A percentile compares a stretch with the other conserved stretches of the same genome.
Evolutionary conservation across 2,888 invertebrate genomes (phyloP).

Genomic region (Eupithecia vulgata): DNA sequence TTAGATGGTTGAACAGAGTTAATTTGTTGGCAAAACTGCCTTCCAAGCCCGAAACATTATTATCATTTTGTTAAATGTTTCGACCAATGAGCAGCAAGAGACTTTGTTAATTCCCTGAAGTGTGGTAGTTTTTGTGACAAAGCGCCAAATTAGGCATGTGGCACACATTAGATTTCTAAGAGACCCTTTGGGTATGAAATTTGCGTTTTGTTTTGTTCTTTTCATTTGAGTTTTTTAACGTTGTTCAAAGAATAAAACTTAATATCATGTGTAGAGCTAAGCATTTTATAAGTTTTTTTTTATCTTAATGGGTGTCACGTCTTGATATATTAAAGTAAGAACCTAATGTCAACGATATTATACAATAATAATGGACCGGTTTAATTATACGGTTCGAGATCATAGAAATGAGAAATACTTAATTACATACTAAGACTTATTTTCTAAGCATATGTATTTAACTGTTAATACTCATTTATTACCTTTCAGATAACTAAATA

Average conservation of each 20-base stretch:
- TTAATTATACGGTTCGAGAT: too few relatives aligned
- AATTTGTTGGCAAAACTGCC: not conserved
- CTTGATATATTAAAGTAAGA: too few relatives aligned
- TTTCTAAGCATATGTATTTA: too few relatives aligned
- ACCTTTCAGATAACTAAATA: too few relatives aligned
- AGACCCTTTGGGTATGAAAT: not conserved
- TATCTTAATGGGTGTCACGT: not conserved
- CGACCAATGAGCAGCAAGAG: slow-evolving; percentile 1
- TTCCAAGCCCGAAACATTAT: not conserved
- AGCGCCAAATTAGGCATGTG: not conserved
- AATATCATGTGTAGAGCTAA: not conserved
- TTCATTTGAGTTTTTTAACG: not conserved
- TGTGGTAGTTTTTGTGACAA: not conserved
- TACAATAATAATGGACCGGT: too few relatives aligned
- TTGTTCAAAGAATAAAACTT: not conserved
- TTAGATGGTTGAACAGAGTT: not conserved
- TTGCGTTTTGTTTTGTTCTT: not conserved
- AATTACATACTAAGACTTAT: too few relatives aligned
- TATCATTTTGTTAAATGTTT: slow-evolving; percentile 13
- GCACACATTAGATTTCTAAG: not conserved
- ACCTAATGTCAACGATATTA: too few relatives aligned
- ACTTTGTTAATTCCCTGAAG: not conserved
- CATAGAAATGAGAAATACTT: too few relatives aligned
- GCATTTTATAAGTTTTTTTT: not conserved
- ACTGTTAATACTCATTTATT: too few relatives aligned